A percentile compares a stretch with the other conserved stretches of the same genome.
Conservation (phyloP, 2,888 invertebrate genomes). For the Clistopyga incitator region DNA sequence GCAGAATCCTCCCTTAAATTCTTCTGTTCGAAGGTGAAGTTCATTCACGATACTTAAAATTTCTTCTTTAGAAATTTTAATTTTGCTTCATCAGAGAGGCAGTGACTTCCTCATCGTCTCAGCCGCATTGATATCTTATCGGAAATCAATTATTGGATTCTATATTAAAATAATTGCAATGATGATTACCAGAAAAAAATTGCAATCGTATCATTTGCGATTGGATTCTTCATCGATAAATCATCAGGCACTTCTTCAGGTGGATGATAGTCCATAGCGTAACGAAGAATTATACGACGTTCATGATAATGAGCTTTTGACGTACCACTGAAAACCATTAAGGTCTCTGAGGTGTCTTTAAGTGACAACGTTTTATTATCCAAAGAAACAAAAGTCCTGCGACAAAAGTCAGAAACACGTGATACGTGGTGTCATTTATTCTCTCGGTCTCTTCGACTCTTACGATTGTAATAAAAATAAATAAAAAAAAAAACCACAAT, state of each 20-base stretch:
- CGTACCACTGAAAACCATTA: not conserved
- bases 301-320: not conserved
- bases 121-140: not conserved
- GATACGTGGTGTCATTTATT: not conserved
- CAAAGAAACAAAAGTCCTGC: not conserved
- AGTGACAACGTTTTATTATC: not conserved
- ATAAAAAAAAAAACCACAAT: conserved; percentile 4
- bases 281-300: not conserved
- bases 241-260: not conserved
- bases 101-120: not conserved
- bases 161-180: too few relatives aligned
- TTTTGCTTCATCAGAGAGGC: not conserved
- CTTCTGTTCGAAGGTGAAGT: too few relatives aligned
- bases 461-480: too few relatives aligned
- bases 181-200: not conserved
- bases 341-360: too few relatives aligned
- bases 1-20: too few relatives aligned
- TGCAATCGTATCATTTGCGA: not conserved
- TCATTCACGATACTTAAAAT: too few relatives aligned
- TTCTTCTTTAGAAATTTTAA: not conserved
- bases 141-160: not conserved
- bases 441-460: not conserved
- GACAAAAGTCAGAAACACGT: not conserved
- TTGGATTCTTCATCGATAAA: not conserved
- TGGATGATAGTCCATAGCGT: not conserved